These are phyloP conservation scores for Pogonocherus hispidulus DNA, from an alignment of 2,888 invertebrate genomes.

Conservation along the genomic window DNA sequence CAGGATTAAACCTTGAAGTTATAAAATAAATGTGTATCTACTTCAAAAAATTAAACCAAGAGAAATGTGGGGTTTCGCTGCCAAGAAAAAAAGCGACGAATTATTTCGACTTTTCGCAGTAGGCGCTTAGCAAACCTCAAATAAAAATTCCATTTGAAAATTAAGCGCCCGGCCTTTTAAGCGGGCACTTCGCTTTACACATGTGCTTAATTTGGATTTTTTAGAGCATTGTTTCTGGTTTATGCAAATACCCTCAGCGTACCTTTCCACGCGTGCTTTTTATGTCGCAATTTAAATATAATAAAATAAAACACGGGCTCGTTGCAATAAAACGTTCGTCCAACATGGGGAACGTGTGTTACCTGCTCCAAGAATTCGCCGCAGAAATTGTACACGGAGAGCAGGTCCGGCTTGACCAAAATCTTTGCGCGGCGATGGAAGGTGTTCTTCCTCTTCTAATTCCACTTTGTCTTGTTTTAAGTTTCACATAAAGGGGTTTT, in stretches of 20 bases:
- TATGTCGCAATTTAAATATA: conserved; percentile 19
- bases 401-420: not conserved
- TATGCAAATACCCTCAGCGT: conserved; percentile 27
- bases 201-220: conserved; percentile 24
- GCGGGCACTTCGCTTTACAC: conserved; percentile 20
- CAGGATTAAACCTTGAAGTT: not conserved
- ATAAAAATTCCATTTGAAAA: conserved; percentile 16
- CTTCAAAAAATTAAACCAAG: not conserved
- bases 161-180: conserved; percentile 6
- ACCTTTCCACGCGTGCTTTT: conserved; percentile 11
- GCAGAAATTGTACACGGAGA: conserved; percentile 46
- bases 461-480: too few relatives aligned
- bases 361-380: conserved; percentile 53
- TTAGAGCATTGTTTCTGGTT: conserved; percentile 31
- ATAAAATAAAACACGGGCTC: conserved; percentile 4
- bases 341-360: conserved; percentile 37
- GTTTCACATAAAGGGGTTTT: too few relatives aligned
- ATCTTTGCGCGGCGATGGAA: too few relatives aligned
- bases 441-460: too few relatives aligned
- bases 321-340: conserved; percentile 25
- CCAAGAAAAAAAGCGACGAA: not conserved
- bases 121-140: not conserved
- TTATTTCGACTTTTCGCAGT: not conserved
- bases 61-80: not conserved
- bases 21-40: not conserved